These are phyloP conservation scores for Isotomurus palustris DNA, from an alignment of 2,888 invertebrate genomes.

Conservation along the genomic window DNA sequence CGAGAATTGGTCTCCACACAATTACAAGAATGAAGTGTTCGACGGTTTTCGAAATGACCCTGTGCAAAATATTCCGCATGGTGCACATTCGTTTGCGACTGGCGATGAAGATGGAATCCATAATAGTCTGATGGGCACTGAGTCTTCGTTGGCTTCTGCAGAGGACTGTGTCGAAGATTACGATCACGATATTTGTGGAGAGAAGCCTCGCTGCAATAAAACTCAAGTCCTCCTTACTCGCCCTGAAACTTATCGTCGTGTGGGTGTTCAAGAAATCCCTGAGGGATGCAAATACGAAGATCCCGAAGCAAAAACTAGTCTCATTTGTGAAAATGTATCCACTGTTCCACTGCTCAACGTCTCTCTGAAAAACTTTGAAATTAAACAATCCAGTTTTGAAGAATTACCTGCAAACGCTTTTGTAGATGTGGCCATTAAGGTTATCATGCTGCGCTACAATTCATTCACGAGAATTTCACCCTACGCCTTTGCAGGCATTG, in stretches of 20 bases:
- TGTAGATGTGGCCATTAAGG: constrained; percentile 14
- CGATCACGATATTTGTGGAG: not conserved
- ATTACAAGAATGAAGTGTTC: no score
- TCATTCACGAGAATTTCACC: constrained; percentile 16
- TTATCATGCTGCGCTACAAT: constrained; percentile 20
- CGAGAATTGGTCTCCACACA: no score
- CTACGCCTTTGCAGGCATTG: constrained; percentile 21
- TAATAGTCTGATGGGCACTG: not conserved
- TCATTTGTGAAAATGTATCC: not conserved
- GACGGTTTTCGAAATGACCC: no score
- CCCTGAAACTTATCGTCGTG: no score
- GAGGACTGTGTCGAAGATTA: not conserved
- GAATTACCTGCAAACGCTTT: not conserved
- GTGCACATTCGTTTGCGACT: not conserved
- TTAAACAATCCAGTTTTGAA: constrained; percentile 18
- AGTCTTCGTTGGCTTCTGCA: not conserved
- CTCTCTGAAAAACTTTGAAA: constrained; percentile 7
- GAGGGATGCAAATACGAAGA: no score
- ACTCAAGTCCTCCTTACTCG: not conserved
- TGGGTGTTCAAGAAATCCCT: no score
- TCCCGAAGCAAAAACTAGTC: not conserved
- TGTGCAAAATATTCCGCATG: no score
- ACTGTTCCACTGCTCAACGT: not conserved
- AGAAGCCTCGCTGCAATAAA: not conserved
- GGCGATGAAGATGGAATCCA: not conserved